Evolutionary conservation across 1,140 invertebrate species (phyloP).

Genomic region (Eufriesea mexicana): DNA sequence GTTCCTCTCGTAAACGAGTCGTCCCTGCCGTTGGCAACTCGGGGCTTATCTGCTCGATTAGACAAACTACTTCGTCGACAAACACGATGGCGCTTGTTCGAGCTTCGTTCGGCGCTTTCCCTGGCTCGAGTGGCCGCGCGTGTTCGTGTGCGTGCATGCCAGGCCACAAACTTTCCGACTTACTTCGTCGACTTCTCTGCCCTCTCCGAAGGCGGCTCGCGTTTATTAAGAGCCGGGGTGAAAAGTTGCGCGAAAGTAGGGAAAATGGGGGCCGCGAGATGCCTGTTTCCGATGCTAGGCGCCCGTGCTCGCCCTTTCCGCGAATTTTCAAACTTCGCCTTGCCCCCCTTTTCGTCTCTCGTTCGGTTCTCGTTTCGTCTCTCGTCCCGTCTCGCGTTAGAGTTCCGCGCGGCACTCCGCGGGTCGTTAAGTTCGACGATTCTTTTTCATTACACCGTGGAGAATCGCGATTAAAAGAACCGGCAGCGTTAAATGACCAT

Average conservation of each 20-base stretch:
- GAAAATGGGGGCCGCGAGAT: slow-evolving; percentile 24
- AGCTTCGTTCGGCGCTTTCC: slow-evolving; percentile 6
- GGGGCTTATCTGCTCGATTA: slow-evolving; percentile 71
- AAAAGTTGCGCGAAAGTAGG: slow-evolving; percentile 36
- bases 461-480: slow-evolving; percentile 9
- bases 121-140: not conserved
- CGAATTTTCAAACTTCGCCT: not conserved
- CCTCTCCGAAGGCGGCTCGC: slow-evolving; percentile 2
- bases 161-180: slow-evolving; percentile 59
- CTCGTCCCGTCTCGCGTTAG: not conserved
- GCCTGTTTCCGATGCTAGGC: not conserved
- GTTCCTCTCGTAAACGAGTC: slow-evolving; percentile 69
- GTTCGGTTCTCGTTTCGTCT: too few species aligned
- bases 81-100: slow-evolving; percentile 42
- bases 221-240: slow-evolving; percentile 52
- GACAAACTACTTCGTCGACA: slow-evolving; percentile 63
- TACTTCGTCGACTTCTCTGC: slow-evolving; percentile 49
- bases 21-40: slow-evolving; percentile 58
- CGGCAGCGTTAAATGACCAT: not conserved
- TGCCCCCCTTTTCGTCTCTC: not conserved
- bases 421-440: not conserved
- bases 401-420: not conserved
- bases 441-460: not conserved
- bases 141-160: not conserved
- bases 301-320: not conserved